These are phyloP conservation scores for Pituophis catenifer DNA, from an alignment of 2,113 vertebrate genomes.

Conservation along the genomic window DNA sequence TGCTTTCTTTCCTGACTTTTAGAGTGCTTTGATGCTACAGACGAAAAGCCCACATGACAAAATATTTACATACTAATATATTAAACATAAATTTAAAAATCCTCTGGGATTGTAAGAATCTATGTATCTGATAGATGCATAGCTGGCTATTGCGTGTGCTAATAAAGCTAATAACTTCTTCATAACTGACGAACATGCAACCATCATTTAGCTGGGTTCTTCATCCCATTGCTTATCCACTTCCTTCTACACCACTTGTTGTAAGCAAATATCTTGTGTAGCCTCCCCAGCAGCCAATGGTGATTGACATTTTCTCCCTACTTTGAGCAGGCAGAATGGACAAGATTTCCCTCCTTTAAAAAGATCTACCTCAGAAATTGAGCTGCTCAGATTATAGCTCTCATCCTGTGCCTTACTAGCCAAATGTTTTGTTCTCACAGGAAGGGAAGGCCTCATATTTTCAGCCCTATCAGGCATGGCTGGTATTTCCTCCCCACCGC, in stretches of 20 bases:
- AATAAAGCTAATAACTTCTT: not conserved
- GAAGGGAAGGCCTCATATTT: not conserved
- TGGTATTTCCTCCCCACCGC: not conserved
- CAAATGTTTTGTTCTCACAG: not conserved
- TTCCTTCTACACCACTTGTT: not conserved
- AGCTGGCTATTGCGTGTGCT: not conserved
- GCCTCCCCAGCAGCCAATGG: not conserved
- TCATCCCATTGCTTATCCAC: not conserved
- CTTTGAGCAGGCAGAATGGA: not conserved
- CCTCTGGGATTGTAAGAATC: not conserved
- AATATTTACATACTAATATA: not conserved
- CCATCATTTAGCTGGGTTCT: not conserved
- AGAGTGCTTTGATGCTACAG: not conserved
- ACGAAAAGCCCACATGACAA: not conserved
- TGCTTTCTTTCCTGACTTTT: not conserved
- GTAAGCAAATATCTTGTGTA: not conserved
- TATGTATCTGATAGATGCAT: not conserved
- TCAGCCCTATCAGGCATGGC: not conserved
- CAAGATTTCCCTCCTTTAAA: not conserved
- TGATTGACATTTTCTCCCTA: not conserved
- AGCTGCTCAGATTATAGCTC: not conserved
- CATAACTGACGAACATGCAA: not conserved
- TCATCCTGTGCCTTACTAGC: not conserved
- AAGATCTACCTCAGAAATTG: not conserved
- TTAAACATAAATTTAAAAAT: not conserved